phyloP scores from a whole-genome alignment of 2,113 vertebrate genomes.

The Erinaceus europaeus region DNA sequence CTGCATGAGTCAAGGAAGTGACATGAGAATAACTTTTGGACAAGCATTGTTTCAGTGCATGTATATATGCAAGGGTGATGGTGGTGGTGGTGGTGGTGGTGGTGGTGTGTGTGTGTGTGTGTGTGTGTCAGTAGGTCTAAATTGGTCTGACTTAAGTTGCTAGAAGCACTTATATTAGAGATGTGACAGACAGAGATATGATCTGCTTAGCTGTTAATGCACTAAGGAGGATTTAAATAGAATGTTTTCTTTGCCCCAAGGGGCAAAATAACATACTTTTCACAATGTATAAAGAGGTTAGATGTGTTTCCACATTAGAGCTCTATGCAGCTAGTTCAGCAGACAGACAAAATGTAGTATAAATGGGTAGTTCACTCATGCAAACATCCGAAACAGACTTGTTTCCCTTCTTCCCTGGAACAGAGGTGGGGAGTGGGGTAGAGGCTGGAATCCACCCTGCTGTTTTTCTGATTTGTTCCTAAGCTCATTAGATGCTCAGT shows the following conservation, averaged over 20 bases:
- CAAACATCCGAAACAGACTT: not conserved
- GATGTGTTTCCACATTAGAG: not conserved
- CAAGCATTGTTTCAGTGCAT: not conserved
- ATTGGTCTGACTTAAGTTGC: not conserved
- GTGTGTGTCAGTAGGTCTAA: not conserved
- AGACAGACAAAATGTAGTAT: not conserved
- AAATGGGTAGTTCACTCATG: not conserved
- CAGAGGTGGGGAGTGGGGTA: not conserved
- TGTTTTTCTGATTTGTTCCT: constrained; percentile 61
- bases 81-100: not conserved
- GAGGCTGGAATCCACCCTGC: constrained; percentile 10
- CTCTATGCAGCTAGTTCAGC: not conserved
- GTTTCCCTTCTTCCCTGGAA: constrained; percentile 12
- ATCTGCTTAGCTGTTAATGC: not conserved
- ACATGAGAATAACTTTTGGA: not conserved
- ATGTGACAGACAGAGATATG: not conserved
- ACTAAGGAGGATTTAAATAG: constrained; percentile 38
- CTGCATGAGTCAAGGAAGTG: not conserved
- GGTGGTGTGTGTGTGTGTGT: not conserved
- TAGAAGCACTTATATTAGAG: not conserved
- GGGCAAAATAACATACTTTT: not conserved
- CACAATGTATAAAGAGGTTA: not conserved
- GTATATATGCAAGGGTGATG: not conserved
- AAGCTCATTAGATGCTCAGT: constrained; percentile 39
- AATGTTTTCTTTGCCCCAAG: not conserved